These are phyloP conservation scores for Gallinago media DNA, from an alignment of 2,113 vertebrate species.

Conservation along the genomic window DNA sequence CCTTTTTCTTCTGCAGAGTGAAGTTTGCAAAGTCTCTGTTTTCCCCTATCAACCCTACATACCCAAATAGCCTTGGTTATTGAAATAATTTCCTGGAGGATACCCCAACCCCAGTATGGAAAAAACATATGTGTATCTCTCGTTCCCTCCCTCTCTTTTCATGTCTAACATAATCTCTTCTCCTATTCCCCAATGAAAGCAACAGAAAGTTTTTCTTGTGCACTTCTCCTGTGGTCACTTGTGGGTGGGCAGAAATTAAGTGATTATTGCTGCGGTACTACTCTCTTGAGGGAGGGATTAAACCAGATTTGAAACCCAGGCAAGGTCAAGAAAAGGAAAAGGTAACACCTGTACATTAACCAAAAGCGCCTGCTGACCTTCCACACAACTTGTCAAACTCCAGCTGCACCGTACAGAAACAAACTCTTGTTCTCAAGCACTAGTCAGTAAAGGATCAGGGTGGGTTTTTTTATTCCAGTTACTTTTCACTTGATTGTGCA, in stretches of 20 bases:
- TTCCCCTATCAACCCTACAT: background rate
- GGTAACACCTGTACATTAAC: conserved; percentile 14
- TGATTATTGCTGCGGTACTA: conserved; percentile 17
- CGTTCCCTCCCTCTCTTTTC: background rate
- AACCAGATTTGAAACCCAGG: background rate
- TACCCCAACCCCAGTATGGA: background rate
- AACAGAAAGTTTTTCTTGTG: background rate
- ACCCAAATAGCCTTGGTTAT: background rate
- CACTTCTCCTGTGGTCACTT: background rate
- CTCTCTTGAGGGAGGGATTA: conserved; percentile 33
- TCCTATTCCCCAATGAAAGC: background rate
- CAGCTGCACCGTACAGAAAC: background rate
- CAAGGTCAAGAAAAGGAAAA: conserved; percentile 38
- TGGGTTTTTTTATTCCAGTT: background rate
- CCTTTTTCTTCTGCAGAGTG: background rate
- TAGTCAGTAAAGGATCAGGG: background rate
- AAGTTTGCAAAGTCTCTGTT: background rate
- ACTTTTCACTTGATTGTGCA: background rate
- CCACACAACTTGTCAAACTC: background rate
- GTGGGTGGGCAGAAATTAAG: conserved; percentile 51
- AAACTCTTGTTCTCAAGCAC: background rate
- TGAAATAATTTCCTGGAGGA: background rate
- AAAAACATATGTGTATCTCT: background rate
- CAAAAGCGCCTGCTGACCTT: conserved; percentile 12
- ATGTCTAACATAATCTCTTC: background rate